phyloP scores from a whole-genome alignment of 2,888 invertebrate genomes.

The Glaucopsyche alexis region DNA sequence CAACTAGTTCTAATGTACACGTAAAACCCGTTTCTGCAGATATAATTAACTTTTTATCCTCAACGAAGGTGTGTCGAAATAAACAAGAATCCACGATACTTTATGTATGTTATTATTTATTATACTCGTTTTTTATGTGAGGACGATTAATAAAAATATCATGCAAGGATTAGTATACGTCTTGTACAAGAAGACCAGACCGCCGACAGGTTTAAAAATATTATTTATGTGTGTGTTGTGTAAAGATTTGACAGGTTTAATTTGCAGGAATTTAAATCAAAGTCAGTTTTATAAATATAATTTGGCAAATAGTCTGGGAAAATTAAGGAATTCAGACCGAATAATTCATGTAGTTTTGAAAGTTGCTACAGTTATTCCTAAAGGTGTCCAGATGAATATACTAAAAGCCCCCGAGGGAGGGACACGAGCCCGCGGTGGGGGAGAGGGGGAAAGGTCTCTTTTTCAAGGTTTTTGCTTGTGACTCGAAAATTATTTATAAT shows the following conservation, averaged over 20 bases:
- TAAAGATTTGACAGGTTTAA: constrained; percentile 12
- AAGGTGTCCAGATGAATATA: too few relatives aligned
- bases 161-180: neutral
- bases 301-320: too few relatives aligned
- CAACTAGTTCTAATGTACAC: constrained; percentile 18
- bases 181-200: neutral
- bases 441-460: too few relatives aligned
- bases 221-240: neutral
- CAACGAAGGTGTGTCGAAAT: constrained; percentile 20
- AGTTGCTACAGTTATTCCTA: too few relatives aligned
- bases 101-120: constrained; percentile 16
- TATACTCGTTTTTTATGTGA: neutral
- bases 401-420: too few relatives aligned
- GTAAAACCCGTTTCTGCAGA: constrained; percentile 22
- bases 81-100: constrained; percentile 19
- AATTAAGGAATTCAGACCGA: too few relatives aligned
- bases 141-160: neutral
- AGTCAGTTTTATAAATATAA: neutral
- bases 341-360: too few relatives aligned
- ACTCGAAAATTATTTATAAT: too few relatives aligned
- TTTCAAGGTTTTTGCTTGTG: too few relatives aligned
- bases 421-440: too few relatives aligned
- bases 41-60: constrained; percentile 28
- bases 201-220: neutral
- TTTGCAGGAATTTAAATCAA: neutral